These are phyloP conservation scores for Thymallus thymallus DNA, from an alignment of 2,113 vertebrate species.

Conservation along the genomic window DNA sequence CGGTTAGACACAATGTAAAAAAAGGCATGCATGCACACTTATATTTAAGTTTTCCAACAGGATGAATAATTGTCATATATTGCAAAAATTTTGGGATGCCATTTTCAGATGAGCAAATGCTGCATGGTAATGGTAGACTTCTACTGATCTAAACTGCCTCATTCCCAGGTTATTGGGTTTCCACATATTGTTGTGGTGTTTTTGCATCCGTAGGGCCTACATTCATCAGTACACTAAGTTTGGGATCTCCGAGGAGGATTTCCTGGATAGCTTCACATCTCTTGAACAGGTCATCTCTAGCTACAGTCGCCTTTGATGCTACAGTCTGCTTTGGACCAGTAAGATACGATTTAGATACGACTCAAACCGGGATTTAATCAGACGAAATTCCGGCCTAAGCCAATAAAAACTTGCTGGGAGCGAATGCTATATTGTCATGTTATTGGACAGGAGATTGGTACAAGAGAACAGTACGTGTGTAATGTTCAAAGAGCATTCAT, in stretches of 20 bases:
- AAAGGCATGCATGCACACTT: background rate
- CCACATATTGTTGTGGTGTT: background rate
- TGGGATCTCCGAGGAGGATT: constrained; percentile 92
- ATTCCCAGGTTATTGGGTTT: background rate
- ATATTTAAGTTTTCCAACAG: too few species aligned
- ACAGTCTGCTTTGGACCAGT: background rate
- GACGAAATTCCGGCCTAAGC: too few species aligned
- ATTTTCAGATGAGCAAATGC: too few species aligned
- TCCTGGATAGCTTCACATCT: constrained; percentile 88
- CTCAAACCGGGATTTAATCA: too few species aligned
- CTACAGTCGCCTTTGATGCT: constrained; percentile 78
- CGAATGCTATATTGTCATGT: background rate
- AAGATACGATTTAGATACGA: background rate
- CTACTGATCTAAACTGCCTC: background rate
- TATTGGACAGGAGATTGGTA: background rate
- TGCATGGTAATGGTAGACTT: background rate
- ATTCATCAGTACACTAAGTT: constrained; percentile 90
- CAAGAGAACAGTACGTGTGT: too few species aligned
- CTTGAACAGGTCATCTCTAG: constrained; percentile 93
- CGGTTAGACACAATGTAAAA: constrained; percentile 52
- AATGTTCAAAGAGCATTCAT: background rate
- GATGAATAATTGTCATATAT: too few species aligned
- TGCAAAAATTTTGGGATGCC: too few species aligned
- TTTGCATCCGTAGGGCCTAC: constrained; percentile 79
- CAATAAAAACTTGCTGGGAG: too few species aligned